Evolutionary conservation across 2,888 invertebrate species (phyloP).

Genomic region (Coenonympha glycerion): DNA sequence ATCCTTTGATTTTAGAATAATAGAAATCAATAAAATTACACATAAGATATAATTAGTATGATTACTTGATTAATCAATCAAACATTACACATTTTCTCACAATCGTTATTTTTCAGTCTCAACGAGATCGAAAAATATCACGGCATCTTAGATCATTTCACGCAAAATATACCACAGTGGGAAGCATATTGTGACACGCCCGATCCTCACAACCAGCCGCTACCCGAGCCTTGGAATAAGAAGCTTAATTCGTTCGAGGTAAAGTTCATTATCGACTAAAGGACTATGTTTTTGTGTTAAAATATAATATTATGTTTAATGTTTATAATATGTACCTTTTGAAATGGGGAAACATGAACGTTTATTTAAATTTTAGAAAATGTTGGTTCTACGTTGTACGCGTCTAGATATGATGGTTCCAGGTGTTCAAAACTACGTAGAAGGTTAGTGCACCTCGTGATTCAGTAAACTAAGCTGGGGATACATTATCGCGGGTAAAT

Average conservation of each 20-base stretch:
- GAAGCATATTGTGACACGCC: conserved; percentile 82
- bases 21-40: too few relatives aligned
- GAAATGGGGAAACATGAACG: neutral
- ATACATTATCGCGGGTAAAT: too few relatives aligned
- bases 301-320: too few relatives aligned
- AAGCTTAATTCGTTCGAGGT: conserved; percentile 78
- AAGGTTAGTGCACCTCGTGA: conserved; percentile 70
- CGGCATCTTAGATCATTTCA: conserved; percentile 82
- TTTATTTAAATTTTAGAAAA: conserved; percentile 72
- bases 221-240: conserved; percentile 83
- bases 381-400: conserved; percentile 86
- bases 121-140: conserved; percentile 61
- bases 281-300: too few relatives aligned
- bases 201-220: conserved; percentile 81
- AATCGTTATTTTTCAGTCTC: conserved; percentile 31
- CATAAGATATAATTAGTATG: too few relatives aligned
- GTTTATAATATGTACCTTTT: too few relatives aligned
- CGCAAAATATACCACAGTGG: conserved; percentile 78
- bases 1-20: too few relatives aligned
- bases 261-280: conserved; percentile 11
- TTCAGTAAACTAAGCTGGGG: too few relatives aligned
- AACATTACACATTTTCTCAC: too few relatives aligned
- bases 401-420: conserved; percentile 92
- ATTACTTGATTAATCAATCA: too few relatives aligned
- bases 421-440: conserved; percentile 82